These are phyloP conservation scores for Tiphia femorata DNA, from an alignment of 2,888 invertebrate species.

Conservation along the genomic window DNA sequence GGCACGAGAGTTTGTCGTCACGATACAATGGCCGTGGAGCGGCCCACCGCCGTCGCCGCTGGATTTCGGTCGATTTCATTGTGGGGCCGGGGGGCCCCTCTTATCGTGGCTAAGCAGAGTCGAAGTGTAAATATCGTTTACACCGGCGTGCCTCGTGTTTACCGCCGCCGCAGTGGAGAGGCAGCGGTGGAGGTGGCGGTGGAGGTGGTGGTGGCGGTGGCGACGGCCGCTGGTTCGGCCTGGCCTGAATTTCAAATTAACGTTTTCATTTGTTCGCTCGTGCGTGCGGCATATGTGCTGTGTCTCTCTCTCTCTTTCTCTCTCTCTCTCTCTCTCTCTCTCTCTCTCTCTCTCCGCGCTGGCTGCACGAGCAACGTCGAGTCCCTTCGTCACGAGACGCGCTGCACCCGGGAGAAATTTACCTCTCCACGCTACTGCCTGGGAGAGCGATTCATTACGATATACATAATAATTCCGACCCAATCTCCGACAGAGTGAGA, in stretches of 20 bases:
- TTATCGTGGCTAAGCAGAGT: slow-evolving; percentile 16
- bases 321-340: not conserved
- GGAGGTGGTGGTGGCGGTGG: no score
- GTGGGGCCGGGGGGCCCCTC: not conserved
- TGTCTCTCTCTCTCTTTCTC: slow-evolving; percentile 22
- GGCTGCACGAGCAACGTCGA: slow-evolving; percentile 9
- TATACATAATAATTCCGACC: no score
- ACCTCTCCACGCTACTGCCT: no score
- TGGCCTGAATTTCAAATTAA: slow-evolving; percentile 32
- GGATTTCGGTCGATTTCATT: slow-evolving; percentile 18
- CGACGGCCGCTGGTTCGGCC: no score
- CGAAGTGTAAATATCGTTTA: slow-evolving; percentile 13
- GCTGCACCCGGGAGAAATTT: no score
- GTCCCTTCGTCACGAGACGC: no score
- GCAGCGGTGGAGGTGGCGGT: no score
- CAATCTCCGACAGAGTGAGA: no score
- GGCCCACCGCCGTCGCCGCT: slow-evolving; percentile 4
- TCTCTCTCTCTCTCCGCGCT: not conserved
- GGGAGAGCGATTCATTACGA: no score
- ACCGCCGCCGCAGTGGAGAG: not conserved
- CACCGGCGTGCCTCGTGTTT: slow-evolving; percentile 1
- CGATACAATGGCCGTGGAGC: slow-evolving; percentile 9
- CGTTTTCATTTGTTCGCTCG: slow-evolving; percentile 24
- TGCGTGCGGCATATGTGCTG: slow-evolving; percentile 28
- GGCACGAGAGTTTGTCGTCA: slow-evolving; percentile 5